A percentile compares a stretch with the other conserved stretches of the same genome.
Conservation (phyloP, 2,797 vertebrate species). For the Gymnothorax reevesii region DNA sequence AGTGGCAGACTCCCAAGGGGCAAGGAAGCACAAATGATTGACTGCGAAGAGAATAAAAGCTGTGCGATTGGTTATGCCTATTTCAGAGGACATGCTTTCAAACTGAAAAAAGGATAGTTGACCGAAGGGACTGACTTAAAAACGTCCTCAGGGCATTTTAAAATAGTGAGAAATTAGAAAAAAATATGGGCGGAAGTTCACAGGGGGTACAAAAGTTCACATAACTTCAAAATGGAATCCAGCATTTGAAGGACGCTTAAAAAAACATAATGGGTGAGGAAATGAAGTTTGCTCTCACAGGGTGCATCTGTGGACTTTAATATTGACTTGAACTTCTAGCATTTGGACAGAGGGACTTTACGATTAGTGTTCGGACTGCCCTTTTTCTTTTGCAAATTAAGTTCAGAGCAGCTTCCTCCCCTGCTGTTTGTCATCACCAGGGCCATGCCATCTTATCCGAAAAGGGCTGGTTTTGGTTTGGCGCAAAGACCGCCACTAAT, state of each 20-base stretch:
- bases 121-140: not conserved
- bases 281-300: not conserved
- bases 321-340: slow-evolving; percentile 12
- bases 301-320: not conserved
- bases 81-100: not conserved
- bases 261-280: not conserved
- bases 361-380: not conserved
- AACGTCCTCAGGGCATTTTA: not conserved
- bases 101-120: not conserved
- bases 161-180: not conserved
- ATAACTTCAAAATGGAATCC: not conserved
- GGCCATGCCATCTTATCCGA: too few species aligned
- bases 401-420: not conserved
- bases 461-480: too few species aligned
- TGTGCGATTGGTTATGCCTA: not conserved
- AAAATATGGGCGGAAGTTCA: not conserved
- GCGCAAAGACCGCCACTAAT: too few species aligned
- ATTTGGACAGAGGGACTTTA: not conserved
- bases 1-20: not conserved
- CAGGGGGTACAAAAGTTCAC: not conserved
- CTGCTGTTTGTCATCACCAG: not conserved
- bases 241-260: not conserved
- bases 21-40: not conserved
- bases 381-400: not conserved
- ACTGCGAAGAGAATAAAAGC: not conserved